Evolutionary conservation across 2,797 vertebrate genomes (phyloP), one percentile per base, ranked within the genome.

Genomic region (Atherinosoma microstoma): DNA sequence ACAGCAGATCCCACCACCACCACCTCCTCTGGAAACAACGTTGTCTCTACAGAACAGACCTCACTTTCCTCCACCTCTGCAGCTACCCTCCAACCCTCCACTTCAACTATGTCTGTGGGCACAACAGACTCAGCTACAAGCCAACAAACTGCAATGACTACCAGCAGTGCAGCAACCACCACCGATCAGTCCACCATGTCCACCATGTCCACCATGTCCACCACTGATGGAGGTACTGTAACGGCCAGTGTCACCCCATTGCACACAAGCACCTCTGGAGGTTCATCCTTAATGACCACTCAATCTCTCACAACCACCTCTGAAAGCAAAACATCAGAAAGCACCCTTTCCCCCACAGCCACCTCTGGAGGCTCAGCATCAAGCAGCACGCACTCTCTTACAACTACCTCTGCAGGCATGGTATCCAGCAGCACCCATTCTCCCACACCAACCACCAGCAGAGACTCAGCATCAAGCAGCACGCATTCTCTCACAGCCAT

Each of bases 171-270:
- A 36, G 13, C 51, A 22, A 7, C 3, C 59, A 2, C n/a, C 7
- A 16, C 4, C 45, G 16, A 36, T n/a, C 40, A 58, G 38, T 15
- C 22, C 40, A 35, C 34, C 34, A 35, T 32, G 24, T 27, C 30
- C 30, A 51, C 22, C 24, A 35, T 24, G 1, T 30, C 63, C 15
- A 20, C 18, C 7, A 20, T 7, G 42, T 45, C 42, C 6, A 58
- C 4, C 16, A 38, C 16, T 53, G 2, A 0, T 36, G 54, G 24
- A 78, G 70, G 70, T 73, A 68, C 56, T 54, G 36, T n/a, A 47
- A 35, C 27, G 10, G 13, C 35, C 42, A n/a, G 2, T 16, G 4
- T 8, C 35, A 64, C 42, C 7, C 57, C n/a, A 6, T 12, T 56
- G 34, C 0, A 27, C 22, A 36, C 58, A n/a, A 16, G 49, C 9